Percentiles rank a stretch among this genome's conserved stretches.
Conservation (phyloP, 2,888 invertebrate genomes). For the Drosophila percnosoma region DNA sequence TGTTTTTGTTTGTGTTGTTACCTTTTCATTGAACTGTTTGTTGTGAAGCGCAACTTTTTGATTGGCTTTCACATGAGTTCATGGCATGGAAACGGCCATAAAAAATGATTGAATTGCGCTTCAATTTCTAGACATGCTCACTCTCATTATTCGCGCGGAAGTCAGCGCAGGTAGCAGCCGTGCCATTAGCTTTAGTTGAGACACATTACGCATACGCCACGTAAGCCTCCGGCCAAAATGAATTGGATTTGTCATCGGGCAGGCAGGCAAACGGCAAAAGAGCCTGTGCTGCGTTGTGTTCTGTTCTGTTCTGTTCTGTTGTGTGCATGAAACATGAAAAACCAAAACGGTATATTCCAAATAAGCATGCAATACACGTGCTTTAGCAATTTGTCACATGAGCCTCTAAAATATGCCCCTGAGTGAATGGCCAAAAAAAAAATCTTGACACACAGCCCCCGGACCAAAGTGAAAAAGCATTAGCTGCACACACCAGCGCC, state of each 20-base stretch:
- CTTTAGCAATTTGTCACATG: constrained; percentile 81
- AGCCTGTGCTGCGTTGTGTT: neutral
- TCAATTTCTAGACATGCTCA: constrained; percentile 53
- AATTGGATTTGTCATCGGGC: constrained; percentile 75
- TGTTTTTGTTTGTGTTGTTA: constrained; percentile 15
- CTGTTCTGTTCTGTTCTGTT: neutral
- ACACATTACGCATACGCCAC: constrained; percentile 73
- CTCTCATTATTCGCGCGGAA: constrained; percentile 48
- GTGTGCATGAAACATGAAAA: constrained; percentile 21
- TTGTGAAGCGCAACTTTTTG: constrained; percentile 73
- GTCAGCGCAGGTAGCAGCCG: constrained; percentile 50
- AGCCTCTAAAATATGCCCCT: constrained; percentile 82
- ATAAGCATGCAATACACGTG: constrained; percentile 81
- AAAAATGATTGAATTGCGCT: constrained; percentile 72
- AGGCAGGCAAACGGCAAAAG: constrained; percentile 32
- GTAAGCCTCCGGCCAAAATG: constrained; percentile 63
- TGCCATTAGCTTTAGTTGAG: constrained; percentile 73
- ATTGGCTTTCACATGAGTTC: constrained; percentile 65
- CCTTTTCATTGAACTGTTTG: constrained; percentile 63
- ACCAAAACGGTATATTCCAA: constrained; percentile 28
- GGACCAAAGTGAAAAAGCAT: constrained; percentile 59
- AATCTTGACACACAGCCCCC: constrained; percentile 45
- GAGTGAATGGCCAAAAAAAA: constrained; percentile 55
- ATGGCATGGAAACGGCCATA: constrained; percentile 46
- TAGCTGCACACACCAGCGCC: constrained; percentile 44